phyloP scores from a whole-genome alignment of 2,888 invertebrate species.

The Eumacrocentrus americanus region DNA sequence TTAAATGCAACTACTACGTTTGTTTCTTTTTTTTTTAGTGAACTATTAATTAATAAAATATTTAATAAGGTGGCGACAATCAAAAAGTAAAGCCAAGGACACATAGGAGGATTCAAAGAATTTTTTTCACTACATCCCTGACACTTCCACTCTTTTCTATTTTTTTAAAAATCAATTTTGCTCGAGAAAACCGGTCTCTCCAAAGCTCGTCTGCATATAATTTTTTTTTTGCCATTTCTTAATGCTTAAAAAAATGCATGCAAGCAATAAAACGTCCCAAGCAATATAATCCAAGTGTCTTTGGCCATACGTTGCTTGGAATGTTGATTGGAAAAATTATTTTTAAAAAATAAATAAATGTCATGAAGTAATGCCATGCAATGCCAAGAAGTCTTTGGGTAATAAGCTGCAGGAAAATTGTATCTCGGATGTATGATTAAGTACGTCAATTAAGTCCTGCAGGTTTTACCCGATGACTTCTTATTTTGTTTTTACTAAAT shows the following conservation, averaged over 20 bases:
- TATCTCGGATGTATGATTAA: no score
- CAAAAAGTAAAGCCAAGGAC: no score
- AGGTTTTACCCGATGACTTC: background rate
- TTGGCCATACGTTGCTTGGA: background rate
- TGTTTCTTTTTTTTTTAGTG: no score
- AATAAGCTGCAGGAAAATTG: background rate
- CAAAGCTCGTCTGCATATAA: background rate
- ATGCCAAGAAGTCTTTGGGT: background rate
- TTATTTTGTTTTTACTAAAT: background rate
- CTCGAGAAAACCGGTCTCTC: background rate
- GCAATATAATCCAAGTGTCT: background rate
- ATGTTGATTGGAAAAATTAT: background rate
- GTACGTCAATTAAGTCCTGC: no score
- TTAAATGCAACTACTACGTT: no score
- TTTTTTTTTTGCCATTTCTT: background rate
- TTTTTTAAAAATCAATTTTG: background rate
- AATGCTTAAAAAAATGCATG: background rate
- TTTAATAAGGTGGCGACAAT: no score
- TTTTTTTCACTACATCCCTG: background rate
- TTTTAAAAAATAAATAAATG: background rate
- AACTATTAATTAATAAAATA: no score
- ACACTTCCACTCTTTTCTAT: background rate
- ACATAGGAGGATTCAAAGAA: no score
- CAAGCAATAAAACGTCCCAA: background rate
- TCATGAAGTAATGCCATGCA: background rate